phyloP scores from a whole-genome alignment of 2,797 vertebrate genomes.

The Phataginus tetradactyla region DNA sequence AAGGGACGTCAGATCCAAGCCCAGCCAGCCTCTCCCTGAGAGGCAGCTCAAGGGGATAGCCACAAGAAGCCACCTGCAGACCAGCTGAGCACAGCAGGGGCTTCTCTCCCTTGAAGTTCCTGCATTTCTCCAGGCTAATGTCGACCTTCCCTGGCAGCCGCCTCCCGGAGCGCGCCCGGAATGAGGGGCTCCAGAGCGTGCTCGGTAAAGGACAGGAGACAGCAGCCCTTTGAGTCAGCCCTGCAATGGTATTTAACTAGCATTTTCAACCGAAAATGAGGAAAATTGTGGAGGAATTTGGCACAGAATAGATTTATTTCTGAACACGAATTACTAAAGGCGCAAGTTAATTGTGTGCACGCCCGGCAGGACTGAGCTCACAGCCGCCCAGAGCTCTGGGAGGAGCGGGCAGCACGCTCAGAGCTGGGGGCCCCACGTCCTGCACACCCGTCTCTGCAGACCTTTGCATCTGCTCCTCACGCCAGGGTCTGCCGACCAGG shows the following conservation, averaged over 20 bases:
- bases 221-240: not conserved
- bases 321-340: rapidly evolving
- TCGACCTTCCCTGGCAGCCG: too few species aligned
- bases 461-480: rapidly evolving
- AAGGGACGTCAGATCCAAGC: not conserved
- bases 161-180: too few species aligned
- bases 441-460: rapidly evolving
- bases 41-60: not conserved
- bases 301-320: rapidly evolving
- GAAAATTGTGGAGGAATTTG: too few species aligned
- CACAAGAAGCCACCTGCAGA: not conserved
- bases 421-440: not conserved
- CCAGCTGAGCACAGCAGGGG: not conserved
- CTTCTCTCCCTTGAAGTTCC: not conserved
- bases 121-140: too few species aligned
- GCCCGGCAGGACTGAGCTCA: too few species aligned
- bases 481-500: rapidly evolving
- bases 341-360: rapidly evolving
- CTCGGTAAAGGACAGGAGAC: too few species aligned
- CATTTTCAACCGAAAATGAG: not conserved
- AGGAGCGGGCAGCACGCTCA: rapidly evolving
- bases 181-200: rapidly evolving
- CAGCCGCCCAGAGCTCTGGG: rapidly evolving
- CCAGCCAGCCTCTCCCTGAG: not conserved
- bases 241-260: not conserved